phyloP scores from a whole-genome alignment of 2,888 invertebrate species.

The Lycia hirtaria region DNA sequence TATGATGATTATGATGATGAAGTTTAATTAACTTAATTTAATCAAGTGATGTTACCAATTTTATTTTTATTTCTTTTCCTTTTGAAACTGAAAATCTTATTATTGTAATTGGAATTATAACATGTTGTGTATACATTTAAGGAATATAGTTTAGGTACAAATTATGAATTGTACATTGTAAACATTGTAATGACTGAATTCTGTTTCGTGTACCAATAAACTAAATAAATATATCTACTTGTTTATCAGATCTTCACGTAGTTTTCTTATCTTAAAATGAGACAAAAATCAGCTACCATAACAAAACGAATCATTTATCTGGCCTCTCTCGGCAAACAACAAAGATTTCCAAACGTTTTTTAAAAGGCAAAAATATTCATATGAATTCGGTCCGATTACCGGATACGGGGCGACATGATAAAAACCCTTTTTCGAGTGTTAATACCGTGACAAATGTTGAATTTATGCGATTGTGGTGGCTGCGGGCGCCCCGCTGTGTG shows the following conservation, averaged over 20 bases:
- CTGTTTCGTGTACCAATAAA: no score
- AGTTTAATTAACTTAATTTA: no score
- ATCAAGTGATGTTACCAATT: no score
- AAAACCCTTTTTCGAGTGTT: slow-evolving; percentile 83
- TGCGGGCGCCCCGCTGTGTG: slow-evolving; percentile 69
- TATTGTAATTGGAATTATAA: no score
- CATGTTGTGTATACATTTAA: no score
- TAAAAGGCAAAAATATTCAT: slow-evolving; percentile 64
- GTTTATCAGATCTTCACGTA: background rate
- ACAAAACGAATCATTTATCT: slow-evolving; percentile 39
- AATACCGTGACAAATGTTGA: slow-evolving; percentile 84
- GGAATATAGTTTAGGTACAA: no score
- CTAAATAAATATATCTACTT: no score
- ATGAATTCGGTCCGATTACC: slow-evolving; percentile 70
- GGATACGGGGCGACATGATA: slow-evolving; percentile 82
- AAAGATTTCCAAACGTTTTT: slow-evolving; percentile 54
- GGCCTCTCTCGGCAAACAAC: slow-evolving; percentile 60
- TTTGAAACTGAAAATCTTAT: no score
- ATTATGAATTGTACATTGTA: no score
- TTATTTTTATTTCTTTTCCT: no score
- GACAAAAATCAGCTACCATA: slow-evolving; percentile 36
- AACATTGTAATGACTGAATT: no score
- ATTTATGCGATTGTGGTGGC: slow-evolving; percentile 80
- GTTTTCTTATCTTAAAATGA: slow-evolving; percentile 14
- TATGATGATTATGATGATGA: no score